Base-by-base conservation (phyloP, 2,113 vertebrate species). In the Natator depressus region DNA sequence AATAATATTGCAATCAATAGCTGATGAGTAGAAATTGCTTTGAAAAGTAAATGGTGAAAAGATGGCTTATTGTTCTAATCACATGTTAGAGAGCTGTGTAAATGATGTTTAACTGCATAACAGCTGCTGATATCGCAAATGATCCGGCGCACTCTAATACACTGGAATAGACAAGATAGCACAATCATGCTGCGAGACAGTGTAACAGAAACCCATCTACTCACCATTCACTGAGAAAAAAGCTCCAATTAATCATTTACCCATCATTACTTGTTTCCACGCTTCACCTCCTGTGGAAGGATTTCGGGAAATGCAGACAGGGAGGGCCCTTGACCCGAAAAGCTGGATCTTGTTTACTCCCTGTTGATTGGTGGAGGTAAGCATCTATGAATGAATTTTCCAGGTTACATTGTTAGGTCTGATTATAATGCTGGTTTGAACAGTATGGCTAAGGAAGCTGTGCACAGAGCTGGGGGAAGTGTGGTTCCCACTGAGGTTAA, bases 261-360 rank as follows among this genome's bases (percentile, higher is more conserved):
- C 82, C 78, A n/a, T 84, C 89, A 88, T 93, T 84, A 94, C 95
- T 96, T 94, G 91, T 96, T 93, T 91, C 91, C 88, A 81, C 55
- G 46, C 75, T 78, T 93, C 42, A 62, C 90, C 87, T 29, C 49
- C 0, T 0, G 72, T 0, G 0, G n/a, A 50, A 69, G 72, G 49
- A 5, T 76, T 83, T 57, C 29, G 88, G 59, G 91, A 84, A 84
- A 62, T 8, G 54, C 1, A 0, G 49, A 8, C 42, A 89, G 50
- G 53, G 62, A 89, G 59, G 53, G 72, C 75, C 54, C 80, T 55
- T 54, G 53, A 42, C 75, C 94, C 0, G 53, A 51, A 10, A 29
- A 14, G n/a, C 27, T 16, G 78, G 53, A 10, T 88, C 53, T 2
- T n/a, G 55, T 86, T 4, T 81, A 42, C 50, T n/a, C 29, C 72